phyloP scores from a whole-genome alignment of 2,888 invertebrate species.

The Mythimna vitellina region DNA sequence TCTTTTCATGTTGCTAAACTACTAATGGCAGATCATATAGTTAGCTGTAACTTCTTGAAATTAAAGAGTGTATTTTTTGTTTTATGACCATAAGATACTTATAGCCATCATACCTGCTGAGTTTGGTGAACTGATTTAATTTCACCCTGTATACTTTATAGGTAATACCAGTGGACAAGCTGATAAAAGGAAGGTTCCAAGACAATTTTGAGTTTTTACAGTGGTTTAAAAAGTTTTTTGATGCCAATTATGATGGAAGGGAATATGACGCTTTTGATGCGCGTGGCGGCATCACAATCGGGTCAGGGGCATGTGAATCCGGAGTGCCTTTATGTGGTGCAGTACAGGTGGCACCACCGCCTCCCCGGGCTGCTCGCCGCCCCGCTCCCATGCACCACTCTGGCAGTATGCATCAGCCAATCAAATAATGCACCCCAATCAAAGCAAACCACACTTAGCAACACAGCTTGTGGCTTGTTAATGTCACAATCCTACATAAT shows the following conservation, averaged over 20 bases:
- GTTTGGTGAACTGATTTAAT: neutral
- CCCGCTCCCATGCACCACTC: conserved; percentile 78
- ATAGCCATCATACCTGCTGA: neutral
- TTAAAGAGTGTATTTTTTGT: neutral
- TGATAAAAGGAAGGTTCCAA: conserved; percentile 99
- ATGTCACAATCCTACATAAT: conserved; percentile 20
- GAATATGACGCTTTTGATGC: conserved; percentile 98
- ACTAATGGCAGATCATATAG: neutral
- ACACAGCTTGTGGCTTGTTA: conserved; percentile 56
- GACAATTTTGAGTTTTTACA: conserved; percentile 99
- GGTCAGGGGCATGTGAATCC: conserved; percentile 92
- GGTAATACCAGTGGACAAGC: conserved; percentile 99
- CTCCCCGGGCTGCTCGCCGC: conserved; percentile 67
- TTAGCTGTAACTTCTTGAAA: neutral
- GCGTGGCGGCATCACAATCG: conserved; percentile 95
- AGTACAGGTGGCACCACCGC: conserved; percentile 69
- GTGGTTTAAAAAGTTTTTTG: conserved; percentile 99
- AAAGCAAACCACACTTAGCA: conserved; percentile 72
- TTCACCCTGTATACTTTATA: conserved; percentile 84
- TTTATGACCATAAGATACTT: neutral
- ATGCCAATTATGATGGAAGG: conserved; percentile 99
- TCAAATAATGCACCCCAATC: conserved; percentile 65
- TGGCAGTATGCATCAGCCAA: conserved; percentile 84
- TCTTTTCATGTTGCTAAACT: neutral
- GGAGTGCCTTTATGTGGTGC: conserved; percentile 86